Base-by-base conservation (phyloP, 2,888 invertebrate genomes). In the Drosophila niveifrons region DNA sequence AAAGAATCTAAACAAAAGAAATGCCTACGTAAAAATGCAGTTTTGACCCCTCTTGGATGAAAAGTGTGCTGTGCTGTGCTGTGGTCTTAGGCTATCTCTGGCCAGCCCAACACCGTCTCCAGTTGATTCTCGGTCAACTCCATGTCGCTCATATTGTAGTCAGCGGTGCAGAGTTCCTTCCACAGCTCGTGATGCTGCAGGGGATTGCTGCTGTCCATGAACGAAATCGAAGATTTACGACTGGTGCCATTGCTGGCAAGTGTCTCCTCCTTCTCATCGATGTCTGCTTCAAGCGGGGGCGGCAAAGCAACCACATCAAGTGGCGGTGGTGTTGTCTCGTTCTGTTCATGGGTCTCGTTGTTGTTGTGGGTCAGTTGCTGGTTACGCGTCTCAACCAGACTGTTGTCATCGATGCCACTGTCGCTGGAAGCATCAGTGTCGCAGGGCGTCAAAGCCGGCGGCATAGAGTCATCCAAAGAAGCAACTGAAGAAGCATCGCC, bases 111-210 rank as follows among this genome's bases (percentile, higher is more conserved):
- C 31, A 90, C 91, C 63, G 90, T 80, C 13, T 91, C 91, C 52
- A 92, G 80, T 56, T 90, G 91, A 56, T 78, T 90, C 28, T 83
- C 87, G 48, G 75, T 75, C 31, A 74, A 70, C 64, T 74, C 90
- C 51, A 74, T 88, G 39, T 75, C 81, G 15, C 74, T 87, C 89
- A 92, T 91, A 52, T 87, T 84, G 75, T 92, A 92, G 65, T 91
- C 90, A 59, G 90, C 89, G 64, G 90, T 89, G 82, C 91, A 91
- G 43, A 92, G 75, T 17, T 92, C 92, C 88, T 90, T 89, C 67
- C 90, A 79, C 53, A 84, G 87, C 11, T 91, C 86, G 1, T 85
- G 80, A 51, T 86, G 88, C 72, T 90, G 77, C 70, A 90, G 67
- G 0, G 91, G 90, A 77, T 90, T 91, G 61, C 83, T 89, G 78